Evolutionary conservation across 1,140 invertebrate genomes (phyloP).

Genomic region (Drosophila auraria): DNA sequence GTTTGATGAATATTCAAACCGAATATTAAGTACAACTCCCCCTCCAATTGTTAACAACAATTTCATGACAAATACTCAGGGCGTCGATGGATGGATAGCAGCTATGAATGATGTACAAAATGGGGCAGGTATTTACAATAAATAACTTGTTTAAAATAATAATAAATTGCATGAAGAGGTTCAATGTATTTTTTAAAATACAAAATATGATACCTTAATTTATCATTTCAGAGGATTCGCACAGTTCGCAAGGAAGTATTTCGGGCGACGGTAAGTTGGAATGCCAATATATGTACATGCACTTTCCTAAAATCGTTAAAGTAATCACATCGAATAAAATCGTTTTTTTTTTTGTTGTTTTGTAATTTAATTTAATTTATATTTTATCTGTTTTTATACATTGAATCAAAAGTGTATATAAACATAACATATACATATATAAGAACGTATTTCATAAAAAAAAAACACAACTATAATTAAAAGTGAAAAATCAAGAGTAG

Average conservation of each 20-base stretch:
- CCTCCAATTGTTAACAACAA: slow-evolving; percentile 34
- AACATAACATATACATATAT: too few relatives aligned
- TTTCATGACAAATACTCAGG: slow-evolving; percentile 67
- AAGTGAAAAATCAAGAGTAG: too few relatives aligned
- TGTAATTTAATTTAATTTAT: too few relatives aligned
- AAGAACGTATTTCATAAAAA: too few relatives aligned
- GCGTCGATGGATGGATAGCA: slow-evolving; percentile 70
- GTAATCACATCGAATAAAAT: too few relatives aligned
- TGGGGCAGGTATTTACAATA: slow-evolving; percentile 50
- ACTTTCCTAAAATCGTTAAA: too few relatives aligned
- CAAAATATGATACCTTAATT: not conserved
- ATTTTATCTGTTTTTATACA: too few relatives aligned
- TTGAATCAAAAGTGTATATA: too few relatives aligned
- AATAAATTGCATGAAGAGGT: not conserved
- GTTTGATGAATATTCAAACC: slow-evolving; percentile 63
- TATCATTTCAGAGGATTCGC: slow-evolving; percentile 73
- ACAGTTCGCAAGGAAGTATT: slow-evolving; percentile 80
- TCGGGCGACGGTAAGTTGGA: slow-evolving; percentile 77
- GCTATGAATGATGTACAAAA: slow-evolving; percentile 68
- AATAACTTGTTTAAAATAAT: not conserved
- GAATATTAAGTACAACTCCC: slow-evolving; percentile 38
- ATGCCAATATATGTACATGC: too few relatives aligned
- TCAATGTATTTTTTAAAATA: not conserved
- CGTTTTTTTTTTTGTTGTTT: too few relatives aligned
- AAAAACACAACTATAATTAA: too few relatives aligned